phyloP scores from a whole-genome alignment of 2,113 vertebrate species.

The Hippolais icterina region DNA sequence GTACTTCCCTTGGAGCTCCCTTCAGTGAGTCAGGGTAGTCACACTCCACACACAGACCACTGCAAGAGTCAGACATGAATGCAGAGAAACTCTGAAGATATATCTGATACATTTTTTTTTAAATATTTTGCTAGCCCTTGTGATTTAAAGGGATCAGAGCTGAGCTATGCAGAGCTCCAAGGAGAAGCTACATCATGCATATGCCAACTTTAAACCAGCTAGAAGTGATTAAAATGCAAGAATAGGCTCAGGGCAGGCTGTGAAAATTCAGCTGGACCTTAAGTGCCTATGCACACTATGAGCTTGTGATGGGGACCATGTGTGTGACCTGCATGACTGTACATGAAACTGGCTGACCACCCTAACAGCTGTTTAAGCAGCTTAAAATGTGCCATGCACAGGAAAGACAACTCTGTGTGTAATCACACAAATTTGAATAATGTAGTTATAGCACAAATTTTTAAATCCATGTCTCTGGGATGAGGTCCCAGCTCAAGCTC shows the following conservation, averaged over 20 bases:
- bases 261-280: background rate
- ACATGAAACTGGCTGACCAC: background rate
- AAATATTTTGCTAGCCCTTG: too few relatives aligned
- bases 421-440: background rate
- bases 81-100: too few relatives aligned
- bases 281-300: background rate
- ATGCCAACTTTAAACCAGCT: background rate
- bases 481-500: background rate
- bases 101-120: too few relatives aligned
- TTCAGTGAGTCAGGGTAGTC: too few relatives aligned
- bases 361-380: background rate
- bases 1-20: too few relatives aligned
- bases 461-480: background rate
- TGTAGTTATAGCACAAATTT: background rate
- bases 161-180: too few relatives aligned
- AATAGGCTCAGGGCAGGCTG: background rate
- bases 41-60: too few relatives aligned
- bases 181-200: background rate
- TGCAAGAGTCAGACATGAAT: too few relatives aligned
- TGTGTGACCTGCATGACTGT: too few relatives aligned
- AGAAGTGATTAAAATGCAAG: background rate
- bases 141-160: too few relatives aligned
- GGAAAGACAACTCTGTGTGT: background rate
- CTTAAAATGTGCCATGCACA: background rate
- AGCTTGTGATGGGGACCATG: too few relatives aligned